Percentiles rank a stretch among this genome's conserved stretches.
Conservation (phyloP, 2,888 invertebrate genomes). For the Morpho deidamia region DNA sequence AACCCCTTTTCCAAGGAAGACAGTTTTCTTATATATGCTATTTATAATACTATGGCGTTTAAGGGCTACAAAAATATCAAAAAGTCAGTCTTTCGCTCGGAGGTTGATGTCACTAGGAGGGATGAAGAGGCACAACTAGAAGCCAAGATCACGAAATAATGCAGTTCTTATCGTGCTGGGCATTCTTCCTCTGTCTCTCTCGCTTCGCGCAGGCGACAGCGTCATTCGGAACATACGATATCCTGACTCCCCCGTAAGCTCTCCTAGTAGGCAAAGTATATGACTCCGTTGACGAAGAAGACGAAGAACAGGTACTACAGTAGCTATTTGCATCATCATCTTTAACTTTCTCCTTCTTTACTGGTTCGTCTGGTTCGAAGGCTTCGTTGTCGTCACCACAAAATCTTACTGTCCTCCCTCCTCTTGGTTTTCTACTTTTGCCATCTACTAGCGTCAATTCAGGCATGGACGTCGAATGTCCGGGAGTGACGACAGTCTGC, state of each 20-base stretch:
- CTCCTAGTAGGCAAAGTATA: slow-evolving; percentile 90
- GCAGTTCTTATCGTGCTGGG: slow-evolving; percentile 88
- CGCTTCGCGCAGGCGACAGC: slow-evolving; percentile 89
- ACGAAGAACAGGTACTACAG: slow-evolving; percentile 94
- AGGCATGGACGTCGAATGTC: slow-evolving; percentile 72
- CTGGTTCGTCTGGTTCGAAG: slow-evolving; percentile 64
- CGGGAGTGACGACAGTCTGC: slow-evolving; percentile 72
- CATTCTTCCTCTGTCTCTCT: slow-evolving; percentile 78
- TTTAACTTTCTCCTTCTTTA: slow-evolving; percentile 46
- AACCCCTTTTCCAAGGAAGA: slow-evolving; percentile 42
- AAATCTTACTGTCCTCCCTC: slow-evolving; percentile 65
- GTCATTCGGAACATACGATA: slow-evolving; percentile 96
- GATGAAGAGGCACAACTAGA: slow-evolving; percentile 37
- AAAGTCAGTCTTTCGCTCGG: slow-evolving; percentile 74
- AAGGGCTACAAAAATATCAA: slow-evolving; percentile 53
- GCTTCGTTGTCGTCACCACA: slow-evolving; percentile 70
- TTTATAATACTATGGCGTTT: slow-evolving; percentile 63
- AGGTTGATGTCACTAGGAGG: slow-evolving; percentile 63
- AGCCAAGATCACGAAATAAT: slow-evolving; percentile 87
- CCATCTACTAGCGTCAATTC: slow-evolving; percentile 74
- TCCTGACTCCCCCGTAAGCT: slow-evolving; percentile 92
- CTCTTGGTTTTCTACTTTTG: slow-evolving; percentile 47
- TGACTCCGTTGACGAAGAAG: slow-evolving; percentile 92
- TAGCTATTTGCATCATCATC: slow-evolving; percentile 86
- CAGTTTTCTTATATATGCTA: slow-evolving; percentile 32